Evolutionary conservation across 2,888 invertebrate genomes (phyloP), one percentile per base, ranked within the genome.

Genomic region (Caenorhabditis zanzibari): DNA sequence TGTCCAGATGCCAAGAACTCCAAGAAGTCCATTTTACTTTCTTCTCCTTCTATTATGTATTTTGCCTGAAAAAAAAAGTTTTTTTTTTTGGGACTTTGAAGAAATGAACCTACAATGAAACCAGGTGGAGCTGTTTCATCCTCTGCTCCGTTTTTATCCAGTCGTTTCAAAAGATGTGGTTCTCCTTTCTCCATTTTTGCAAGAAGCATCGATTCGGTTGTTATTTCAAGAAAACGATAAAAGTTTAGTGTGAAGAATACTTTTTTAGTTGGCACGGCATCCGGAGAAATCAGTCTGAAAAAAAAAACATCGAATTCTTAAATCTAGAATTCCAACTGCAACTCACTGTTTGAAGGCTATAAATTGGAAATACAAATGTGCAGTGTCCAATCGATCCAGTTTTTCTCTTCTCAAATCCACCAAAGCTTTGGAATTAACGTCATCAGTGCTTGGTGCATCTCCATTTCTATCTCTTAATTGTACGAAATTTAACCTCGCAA

Each of bases 231-330:
- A 86, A 93, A 94, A 22, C 94, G 91, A 89, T 94, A 94, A 89
- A 94, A 94, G 86, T 93, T 93, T 88, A 94, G 93, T 0, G 94
- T 93, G 90, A 94, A 93, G 90, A 93, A 94, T 10, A 93, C 6
- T 19, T 79, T 77, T 7, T 66, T 56, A 0, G 44, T 10, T 0
- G 14, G 14, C 14, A 26, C 19, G n/a, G 80, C 24, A 19, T 81
- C 73, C 0, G 69, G 54, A 10, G 58, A 52, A 9, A 59, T 52
- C 3, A 82, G 38, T 56, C 76, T 72, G 44, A n/a, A 75, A 12
- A 38, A 38, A 10, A 6, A 7, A 32, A n/a, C n/a, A n/a, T n/a
- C n/a, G n/a, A n/a, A n/a, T n/a, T n/a, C n/a, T n/a, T n/a, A n/a
- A n/a, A n/a, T n/a, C n/a, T n/a, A n/a, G n/a, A n/a, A n/a, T n/a